These are phyloP conservation scores for Craterocephalus amniculus DNA, from an alignment of 2,797 vertebrate genomes.

Conservation along the genomic window DNA sequence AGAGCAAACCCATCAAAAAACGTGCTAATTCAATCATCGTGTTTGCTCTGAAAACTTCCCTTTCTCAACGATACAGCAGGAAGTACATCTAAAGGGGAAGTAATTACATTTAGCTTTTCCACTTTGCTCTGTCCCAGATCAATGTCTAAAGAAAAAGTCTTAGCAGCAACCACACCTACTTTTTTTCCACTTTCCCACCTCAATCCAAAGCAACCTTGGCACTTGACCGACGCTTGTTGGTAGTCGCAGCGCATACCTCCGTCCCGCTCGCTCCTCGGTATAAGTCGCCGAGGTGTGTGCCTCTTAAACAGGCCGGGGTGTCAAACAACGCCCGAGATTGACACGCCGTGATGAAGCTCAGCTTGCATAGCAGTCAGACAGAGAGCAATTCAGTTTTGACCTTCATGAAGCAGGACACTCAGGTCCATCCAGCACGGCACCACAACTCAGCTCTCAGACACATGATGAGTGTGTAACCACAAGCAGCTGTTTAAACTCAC, in stretches of 20 bases:
- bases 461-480: conserved; percentile 23
- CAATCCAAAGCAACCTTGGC: conserved; percentile 26
- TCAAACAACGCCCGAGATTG: conserved; percentile 44
- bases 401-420: conserved; percentile 27
- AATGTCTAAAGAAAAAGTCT: conserved; percentile 27
- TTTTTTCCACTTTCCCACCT: conserved; percentile 23
- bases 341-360: conserved; percentile 58
- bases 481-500: conserved; percentile 43
- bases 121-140: conserved; percentile 23
- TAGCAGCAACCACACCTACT: conserved; percentile 11
- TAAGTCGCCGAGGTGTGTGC: conserved; percentile 22
- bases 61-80: background rate
- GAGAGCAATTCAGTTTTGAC: conserved; percentile 29
- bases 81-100: conserved; percentile 4
- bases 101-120: conserved; percentile 9
- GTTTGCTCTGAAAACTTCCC: background rate
- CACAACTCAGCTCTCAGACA: conserved; percentile 32
- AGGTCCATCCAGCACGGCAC: conserved; percentile 12
- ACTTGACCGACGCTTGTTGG: conserved; percentile 30
- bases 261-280: conserved; percentile 14
- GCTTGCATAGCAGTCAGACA: conserved; percentile 27
- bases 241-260: conserved; percentile 25
- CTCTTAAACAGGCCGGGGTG: conserved; percentile 37
- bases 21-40: background rate
- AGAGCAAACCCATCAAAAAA: background rate